phyloP scores from a whole-genome alignment of 2,113 vertebrate genomes.

The Ceuthmochares aereus region DNA sequence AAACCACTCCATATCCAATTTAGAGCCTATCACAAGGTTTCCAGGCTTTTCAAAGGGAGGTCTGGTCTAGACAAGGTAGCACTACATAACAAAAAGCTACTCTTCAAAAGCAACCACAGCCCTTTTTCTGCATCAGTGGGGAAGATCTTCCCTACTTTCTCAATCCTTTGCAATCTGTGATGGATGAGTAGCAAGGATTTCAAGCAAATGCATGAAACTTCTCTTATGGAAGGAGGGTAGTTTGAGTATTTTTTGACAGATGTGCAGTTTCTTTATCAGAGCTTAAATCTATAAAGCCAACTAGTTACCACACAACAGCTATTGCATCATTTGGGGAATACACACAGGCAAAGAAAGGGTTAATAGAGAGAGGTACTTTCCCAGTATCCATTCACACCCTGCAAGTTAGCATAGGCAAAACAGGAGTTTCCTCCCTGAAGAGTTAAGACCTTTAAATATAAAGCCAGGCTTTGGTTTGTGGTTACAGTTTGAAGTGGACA shows the following conservation, averaged over 20 bases:
- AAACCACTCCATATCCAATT: background rate
- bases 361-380: background rate
- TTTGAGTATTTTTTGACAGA: background rate
- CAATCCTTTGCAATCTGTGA: background rate
- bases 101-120: background rate
- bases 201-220: background rate
- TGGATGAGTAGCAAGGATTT: background rate
- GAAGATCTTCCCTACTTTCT: background rate
- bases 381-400: background rate
- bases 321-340: background rate
- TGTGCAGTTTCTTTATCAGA: background rate
- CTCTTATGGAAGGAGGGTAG: background rate
- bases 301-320: background rate
- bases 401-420: conserved; percentile 8
- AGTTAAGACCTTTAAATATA: background rate
- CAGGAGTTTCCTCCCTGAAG: background rate
- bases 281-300: background rate
- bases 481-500: background rate
- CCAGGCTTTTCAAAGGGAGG: background rate
- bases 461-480: conserved; percentile 21
- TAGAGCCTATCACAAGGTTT: background rate
- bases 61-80: background rate
- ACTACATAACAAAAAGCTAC: background rate
- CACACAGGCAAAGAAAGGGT: background rate
- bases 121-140: background rate